Evolutionary conservation across 2,888 invertebrate species (phyloP), one percentile per base, ranked within the genome.

Genomic region (Drosophila macrospina): DNA sequence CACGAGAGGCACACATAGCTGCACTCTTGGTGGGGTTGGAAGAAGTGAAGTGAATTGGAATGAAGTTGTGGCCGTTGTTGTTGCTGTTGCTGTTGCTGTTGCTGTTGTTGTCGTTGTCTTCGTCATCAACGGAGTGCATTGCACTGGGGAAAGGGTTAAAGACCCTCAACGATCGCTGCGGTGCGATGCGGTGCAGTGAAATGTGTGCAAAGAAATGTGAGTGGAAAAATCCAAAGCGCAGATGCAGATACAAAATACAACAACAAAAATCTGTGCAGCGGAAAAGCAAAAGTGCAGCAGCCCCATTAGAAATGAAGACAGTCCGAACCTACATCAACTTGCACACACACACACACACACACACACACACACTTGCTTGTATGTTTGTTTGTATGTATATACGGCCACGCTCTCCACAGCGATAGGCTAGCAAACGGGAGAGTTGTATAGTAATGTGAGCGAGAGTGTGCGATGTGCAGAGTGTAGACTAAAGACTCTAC

Each of bases 61-160:
- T 55, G 48, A 66, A 64, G 59, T 74, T 74, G 73, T 63, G 73
- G 59, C 54, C 36, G 75, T 59, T 36, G 74, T 50, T 55, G 63
- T 47, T 62, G 71, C 28, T 55, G 65, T 24, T 32, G n/a, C 1
- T 10, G 16, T 41, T 13, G 36, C n/a, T 36, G 26, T 26, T 26
- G 26, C 6, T 8, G 28, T 28, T 5, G 28, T 39, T 42, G 74
- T 55, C 52, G 59, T 37, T 56, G 57, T 60, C 74, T 52, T 50
- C 71, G 69, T 44, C 70, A 65, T 74, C 64, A 69, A 60, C 63
- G 55, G 83, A 86, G 86, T 88, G 88, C 86, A 86, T 80, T 90
- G 90, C 89, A 89, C 90, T 84, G 86, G 79, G 70, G 67, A 83
- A 90, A 90, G 90, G 90, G 90, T 90, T 90, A 90, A 90, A 89